Evolutionary conservation across 2,888 invertebrate genomes (phyloP), one percentile per base, ranked within the genome.

Genomic region (Xanthorhoe designata): DNA sequence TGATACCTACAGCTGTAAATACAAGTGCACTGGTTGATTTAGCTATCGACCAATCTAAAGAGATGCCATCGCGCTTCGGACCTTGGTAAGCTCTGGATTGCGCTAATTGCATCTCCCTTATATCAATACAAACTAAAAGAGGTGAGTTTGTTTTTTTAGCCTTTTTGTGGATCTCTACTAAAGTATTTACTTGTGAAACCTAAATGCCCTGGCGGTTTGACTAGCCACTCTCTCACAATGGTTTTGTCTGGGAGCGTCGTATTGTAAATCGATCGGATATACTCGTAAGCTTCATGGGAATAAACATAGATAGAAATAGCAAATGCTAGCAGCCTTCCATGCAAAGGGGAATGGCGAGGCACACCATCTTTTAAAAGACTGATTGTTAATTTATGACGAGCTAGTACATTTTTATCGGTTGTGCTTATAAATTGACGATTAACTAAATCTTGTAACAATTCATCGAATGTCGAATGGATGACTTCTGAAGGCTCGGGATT

Each of bases 171-270:
- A 64, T 59, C 18, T 24, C 53, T 59, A 59, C 42, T 35, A 64
- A 54, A 15, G 59, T 59, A 10, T 64, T 59, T 50, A n/a, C 54
- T 58, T 3, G 59, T 59, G 47, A 64, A 64, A 29, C 64, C 64
- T 7, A 50, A 59, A 29, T 50, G 29, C 9, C 59, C 59, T 6
- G 42, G 19, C 17, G 18, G 15, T 19, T 59, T 47, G 1, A 64
- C 50, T 17, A 64, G 49, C 59, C 59, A 59, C 18, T 64, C 49
- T 17, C 47, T 54, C 15, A 64, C 9, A 2, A 6, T 32, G 9
- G 50, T 18, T 29, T n/a, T 1, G 8, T 24, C 29, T 10, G 59
- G 64, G 0, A 64, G 42, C 29, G 13, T 9, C 0, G 50, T 64
- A 3, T 50, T 54, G 32, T 59, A 59, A 13, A 35, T n/a, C n/a